Evolutionary conservation across 2,113 vertebrate species (phyloP).

Genomic region (Dicerorhinus sumatrensis): DNA sequence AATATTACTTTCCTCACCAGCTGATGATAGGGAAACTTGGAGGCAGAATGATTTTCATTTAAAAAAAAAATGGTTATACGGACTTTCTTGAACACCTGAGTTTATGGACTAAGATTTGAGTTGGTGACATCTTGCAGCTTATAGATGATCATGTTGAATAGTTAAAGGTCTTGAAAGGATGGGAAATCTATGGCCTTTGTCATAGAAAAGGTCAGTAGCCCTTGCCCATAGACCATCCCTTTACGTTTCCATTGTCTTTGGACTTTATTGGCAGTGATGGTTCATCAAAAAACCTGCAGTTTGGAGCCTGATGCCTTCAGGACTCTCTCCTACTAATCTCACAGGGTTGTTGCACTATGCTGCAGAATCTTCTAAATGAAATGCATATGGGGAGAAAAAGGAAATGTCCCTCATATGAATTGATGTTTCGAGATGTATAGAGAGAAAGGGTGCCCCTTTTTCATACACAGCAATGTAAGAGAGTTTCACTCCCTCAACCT

Average conservation of each 20-base stretch:
- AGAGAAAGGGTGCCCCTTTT: not conserved
- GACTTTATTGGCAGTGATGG: not conserved
- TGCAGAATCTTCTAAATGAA: not conserved
- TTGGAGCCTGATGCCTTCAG: not conserved
- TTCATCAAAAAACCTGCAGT: not conserved
- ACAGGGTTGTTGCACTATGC: not conserved
- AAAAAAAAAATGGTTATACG: not conserved
- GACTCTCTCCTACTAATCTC: not conserved
- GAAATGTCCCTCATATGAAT: not conserved
- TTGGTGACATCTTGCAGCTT: not conserved
- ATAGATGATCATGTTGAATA: not conserved
- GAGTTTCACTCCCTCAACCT: not conserved
- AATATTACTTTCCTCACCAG: not conserved
- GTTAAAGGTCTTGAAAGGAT: not conserved
- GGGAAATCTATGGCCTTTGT: not conserved
- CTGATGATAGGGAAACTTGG: not conserved
- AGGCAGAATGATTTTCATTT: not conserved
- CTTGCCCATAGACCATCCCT: not conserved
- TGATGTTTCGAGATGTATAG: not conserved
- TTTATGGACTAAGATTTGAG: not conserved
- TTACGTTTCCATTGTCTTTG: not conserved
- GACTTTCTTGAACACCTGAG: not conserved
- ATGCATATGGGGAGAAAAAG: not conserved
- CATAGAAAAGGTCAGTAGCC: not conserved
- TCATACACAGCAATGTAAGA: not conserved